phyloP scores from a whole-genome alignment of 2,113 vertebrate species.

The Manacus vitellinus region DNA sequence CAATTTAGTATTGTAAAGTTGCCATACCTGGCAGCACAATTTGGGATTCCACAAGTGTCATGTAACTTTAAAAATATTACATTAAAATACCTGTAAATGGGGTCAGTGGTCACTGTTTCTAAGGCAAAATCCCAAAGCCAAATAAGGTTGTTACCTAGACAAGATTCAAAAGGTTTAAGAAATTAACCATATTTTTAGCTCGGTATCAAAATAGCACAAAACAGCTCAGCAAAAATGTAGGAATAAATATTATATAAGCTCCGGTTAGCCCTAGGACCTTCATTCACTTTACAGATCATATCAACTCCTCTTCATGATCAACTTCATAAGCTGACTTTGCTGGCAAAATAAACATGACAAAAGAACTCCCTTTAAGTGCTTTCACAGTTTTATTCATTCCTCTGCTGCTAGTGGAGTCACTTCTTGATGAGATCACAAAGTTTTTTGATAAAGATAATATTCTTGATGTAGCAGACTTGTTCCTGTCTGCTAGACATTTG shows the following conservation, averaged over 20 bases:
- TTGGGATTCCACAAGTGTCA: not conserved
- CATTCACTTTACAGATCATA: conserved; percentile 20
- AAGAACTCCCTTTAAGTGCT: not conserved
- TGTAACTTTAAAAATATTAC: not conserved
- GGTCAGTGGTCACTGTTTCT: not conserved
- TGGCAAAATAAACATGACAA: not conserved
- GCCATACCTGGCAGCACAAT: not conserved
- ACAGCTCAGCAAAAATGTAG: not conserved
- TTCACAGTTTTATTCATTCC: not conserved
- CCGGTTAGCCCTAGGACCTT: not conserved
- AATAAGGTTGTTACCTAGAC: not conserved
- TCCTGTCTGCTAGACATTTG: not conserved
- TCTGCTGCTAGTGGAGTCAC: not conserved
- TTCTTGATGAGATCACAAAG: not conserved
- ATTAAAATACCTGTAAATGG: not conserved
- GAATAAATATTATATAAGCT: conserved; percentile 26
- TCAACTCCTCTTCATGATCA: not conserved
- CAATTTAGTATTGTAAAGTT: not conserved
- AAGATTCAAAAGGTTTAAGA: not conserved
- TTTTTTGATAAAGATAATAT: not conserved
- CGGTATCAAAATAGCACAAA: conserved; percentile 18
- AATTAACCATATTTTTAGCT: not conserved
- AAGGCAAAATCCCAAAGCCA: not conserved
- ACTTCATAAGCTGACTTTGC: not conserved
- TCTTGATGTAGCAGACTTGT: not conserved